Evolutionary conservation across 2,888 invertebrate species (phyloP).

Genomic region (Stenichneumon culpator): DNA sequence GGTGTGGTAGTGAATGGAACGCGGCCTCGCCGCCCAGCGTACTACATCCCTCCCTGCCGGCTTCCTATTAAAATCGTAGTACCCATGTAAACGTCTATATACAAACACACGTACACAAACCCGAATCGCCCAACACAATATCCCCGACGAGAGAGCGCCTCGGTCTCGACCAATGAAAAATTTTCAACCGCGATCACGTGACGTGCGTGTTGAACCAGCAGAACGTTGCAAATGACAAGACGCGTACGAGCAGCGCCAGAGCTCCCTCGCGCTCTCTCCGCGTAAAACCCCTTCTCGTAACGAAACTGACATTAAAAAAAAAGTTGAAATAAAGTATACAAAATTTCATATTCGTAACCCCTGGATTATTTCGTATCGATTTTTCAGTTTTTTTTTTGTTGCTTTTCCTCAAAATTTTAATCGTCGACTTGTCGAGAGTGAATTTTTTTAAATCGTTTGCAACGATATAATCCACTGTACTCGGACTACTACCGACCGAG

Average conservation of each 20-base stretch:
- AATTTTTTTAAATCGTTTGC: background rate
- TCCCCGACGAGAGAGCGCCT: slow-evolving; percentile 3
- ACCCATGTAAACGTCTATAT: slow-evolving; percentile 20
- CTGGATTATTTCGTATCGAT: background rate
- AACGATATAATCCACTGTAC: background rate
- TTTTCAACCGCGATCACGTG: slow-evolving; percentile 78
- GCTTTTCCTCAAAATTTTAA: background rate
- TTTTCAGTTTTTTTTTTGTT: background rate
- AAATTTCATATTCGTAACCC: background rate
- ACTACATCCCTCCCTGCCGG: slow-evolving; percentile 73
- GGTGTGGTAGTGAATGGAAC: slow-evolving; percentile 84
- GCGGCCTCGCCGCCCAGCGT: slow-evolving; percentile 80
- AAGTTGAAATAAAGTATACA: background rate
- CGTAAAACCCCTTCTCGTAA: slow-evolving; percentile 19
- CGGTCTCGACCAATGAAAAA: slow-evolving; percentile 49
- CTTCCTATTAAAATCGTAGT: slow-evolving; percentile 58
- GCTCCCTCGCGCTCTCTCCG: slow-evolving; percentile 24
- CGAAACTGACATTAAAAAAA: slow-evolving; percentile 10
- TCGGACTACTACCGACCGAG: slow-evolving; percentile 12
- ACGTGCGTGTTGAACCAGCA: slow-evolving; percentile 80
- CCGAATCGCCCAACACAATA: background rate
- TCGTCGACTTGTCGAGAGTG: background rate
- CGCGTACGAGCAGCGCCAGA: slow-evolving; percentile 79
- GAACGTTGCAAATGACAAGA: slow-evolving; percentile 83
- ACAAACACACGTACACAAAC: slow-evolving; percentile 11